A percentile compares a stretch with the other conserved stretches of the same genome.
Conservation (phyloP, 2,888 invertebrate species). For the Oscheius sp. region DNA sequence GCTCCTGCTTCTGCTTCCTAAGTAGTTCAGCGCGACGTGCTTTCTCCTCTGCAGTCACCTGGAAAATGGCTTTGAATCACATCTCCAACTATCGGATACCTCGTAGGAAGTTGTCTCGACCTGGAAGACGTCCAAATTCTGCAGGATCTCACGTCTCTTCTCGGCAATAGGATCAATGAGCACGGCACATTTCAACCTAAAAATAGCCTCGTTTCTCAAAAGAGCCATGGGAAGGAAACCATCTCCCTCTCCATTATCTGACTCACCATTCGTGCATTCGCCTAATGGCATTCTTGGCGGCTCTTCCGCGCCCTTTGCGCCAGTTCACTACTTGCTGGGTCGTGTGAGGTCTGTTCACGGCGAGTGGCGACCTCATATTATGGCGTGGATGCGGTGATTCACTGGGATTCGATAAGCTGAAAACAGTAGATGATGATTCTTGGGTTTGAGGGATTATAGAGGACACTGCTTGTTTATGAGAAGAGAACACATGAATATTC, state of each 20-base stretch:
- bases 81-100: slow-evolving; percentile 10
- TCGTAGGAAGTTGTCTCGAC: slow-evolving; percentile 16
- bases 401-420: slow-evolving; percentile 37
- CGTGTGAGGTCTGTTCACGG: slow-evolving; percentile 57
- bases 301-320: slow-evolving; percentile 54
- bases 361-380: slow-evolving; percentile 54
- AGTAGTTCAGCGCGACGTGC: slow-evolving; percentile 26
- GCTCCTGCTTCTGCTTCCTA: slow-evolving; percentile 11
- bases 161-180: slow-evolving; percentile 31
- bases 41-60: slow-evolving; percentile 29
- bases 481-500: slow-evolving; percentile 17
- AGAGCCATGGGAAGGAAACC: neutral
- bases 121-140: neutral
- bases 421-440: neutral
- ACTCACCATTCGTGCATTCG: slow-evolving; percentile 35
- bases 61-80: slow-evolving; percentile 3
- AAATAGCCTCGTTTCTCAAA: neutral
- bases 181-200: slow-evolving; percentile 24
- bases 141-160: slow-evolving; percentile 9
- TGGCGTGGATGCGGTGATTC: slow-evolving; percentile 38
- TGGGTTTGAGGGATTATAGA: neutral
- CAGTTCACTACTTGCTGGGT: slow-evolving; percentile 48
- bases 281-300: slow-evolving; percentile 42
- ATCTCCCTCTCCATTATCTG: neutral
- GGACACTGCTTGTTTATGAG: no score